Percentiles rank a stretch among this genome's conserved stretches.
These are phyloP conservation scores for Saturnia pavonia DNA, from an alignment of 2,888 invertebrate genomes.

Conservation along the genomic window DNA sequence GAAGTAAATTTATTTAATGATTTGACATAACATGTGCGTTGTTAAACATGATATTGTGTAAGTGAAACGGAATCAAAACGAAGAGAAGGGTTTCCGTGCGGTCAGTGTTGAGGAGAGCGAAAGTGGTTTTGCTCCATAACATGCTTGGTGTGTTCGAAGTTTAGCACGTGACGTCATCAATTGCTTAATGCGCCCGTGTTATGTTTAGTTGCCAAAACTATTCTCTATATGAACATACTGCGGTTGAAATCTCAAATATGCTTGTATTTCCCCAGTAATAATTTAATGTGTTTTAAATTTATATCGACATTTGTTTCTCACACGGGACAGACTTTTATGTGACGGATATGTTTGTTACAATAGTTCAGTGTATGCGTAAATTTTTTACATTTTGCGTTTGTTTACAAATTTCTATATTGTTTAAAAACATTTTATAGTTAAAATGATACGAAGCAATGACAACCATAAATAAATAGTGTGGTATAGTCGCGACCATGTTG, in stretches of 20 bases:
- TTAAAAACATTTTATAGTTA: too few relatives aligned
- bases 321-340: neutral
- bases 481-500: too few relatives aligned
- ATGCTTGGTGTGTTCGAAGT: slow-evolving; percentile 10
- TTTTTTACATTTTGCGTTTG: too few relatives aligned
- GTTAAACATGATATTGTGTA: slow-evolving; percentile 14
- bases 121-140: slow-evolving; percentile 58
- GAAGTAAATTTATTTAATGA: neutral
- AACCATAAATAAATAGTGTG: too few relatives aligned
- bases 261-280: too few relatives aligned
- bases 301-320: neutral
- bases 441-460: too few relatives aligned
- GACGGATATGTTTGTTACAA: neutral
- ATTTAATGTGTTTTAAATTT: too few relatives aligned
- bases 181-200: slow-evolving; percentile 18
- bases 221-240: too few relatives aligned
- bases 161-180: neutral
- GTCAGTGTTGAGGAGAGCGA: slow-evolving; percentile 55
- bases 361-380: neutral
- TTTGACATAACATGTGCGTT: neutral
- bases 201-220: neutral
- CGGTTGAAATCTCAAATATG: too few relatives aligned
- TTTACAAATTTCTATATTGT: too few relatives aligned
- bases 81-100: slow-evolving; percentile 30
- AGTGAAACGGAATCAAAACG: slow-evolving; percentile 19